Evolutionary conservation across 2,797 vertebrate species (phyloP).

Genomic region (Enteromius paludinosus): DNA sequence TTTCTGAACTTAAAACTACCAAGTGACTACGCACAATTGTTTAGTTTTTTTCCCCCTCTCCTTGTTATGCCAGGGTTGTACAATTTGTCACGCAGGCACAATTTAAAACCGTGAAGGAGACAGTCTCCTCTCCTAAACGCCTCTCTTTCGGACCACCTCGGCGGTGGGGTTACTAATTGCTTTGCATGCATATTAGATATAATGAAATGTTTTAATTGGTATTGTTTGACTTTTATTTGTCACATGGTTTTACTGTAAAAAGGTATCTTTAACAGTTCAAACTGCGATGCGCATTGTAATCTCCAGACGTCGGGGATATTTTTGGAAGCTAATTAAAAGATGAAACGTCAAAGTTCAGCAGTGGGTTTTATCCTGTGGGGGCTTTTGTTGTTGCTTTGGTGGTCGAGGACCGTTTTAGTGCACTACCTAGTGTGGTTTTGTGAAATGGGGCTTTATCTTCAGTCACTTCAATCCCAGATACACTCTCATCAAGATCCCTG

Average conservation of each 20-base stretch:
- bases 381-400: constrained; percentile 21
- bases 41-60: constrained; percentile 27
- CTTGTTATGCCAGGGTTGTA: constrained; percentile 59
- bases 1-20: constrained; percentile 73
- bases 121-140: constrained; percentile 12
- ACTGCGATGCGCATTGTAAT: constrained; percentile 25
- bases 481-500: constrained; percentile 1
- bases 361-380: constrained; percentile 32
- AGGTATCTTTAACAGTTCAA: constrained; percentile 30
- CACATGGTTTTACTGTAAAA: constrained; percentile 38
- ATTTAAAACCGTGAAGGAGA: constrained; percentile 33
- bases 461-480: constrained; percentile 22
- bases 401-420: constrained; percentile 39
- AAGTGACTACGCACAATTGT: constrained; percentile 75
- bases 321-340: constrained; percentile 32
- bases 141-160: not conserved
- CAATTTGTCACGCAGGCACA: constrained; percentile 63
- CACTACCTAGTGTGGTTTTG: constrained; percentile 48
- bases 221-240: constrained; percentile 50
- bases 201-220: constrained; percentile 49
- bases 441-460: constrained; percentile 31
- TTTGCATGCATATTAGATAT: constrained; percentile 60
- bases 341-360: not conserved
- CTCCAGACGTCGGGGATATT: constrained; percentile 23
- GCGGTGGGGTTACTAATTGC: constrained; percentile 28